A percentile compares a stretch with the other conserved stretches of the same genome.
Evolutionary conservation across 2,797 vertebrate species (phyloP).

Genomic region (Mormyrops boulengeri): DNA sequence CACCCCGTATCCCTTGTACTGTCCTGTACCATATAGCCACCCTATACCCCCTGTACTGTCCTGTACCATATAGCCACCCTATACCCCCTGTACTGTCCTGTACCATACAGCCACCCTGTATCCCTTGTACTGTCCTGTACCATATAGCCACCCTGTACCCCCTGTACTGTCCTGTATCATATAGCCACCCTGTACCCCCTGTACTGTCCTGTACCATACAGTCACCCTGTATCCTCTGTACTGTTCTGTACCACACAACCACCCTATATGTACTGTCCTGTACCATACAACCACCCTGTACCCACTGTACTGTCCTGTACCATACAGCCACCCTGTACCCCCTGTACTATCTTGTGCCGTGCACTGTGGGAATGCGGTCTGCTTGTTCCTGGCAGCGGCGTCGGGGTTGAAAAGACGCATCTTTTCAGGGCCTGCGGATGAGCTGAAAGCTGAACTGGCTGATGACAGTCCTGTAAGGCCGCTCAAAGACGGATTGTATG

Average conservation of each 20-base stretch:
- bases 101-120: neutral
- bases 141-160: constrained; percentile 39
- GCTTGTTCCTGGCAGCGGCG: constrained; percentile 58
- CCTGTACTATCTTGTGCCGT: constrained; percentile 30
- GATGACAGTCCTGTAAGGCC: constrained; percentile 76
- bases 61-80: neutral
- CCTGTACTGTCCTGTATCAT: neutral
- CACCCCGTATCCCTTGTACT: neutral
- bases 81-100: neutral
- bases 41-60: neutral
- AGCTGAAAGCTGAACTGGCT: constrained; percentile 77
- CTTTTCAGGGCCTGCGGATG: constrained; percentile 59
- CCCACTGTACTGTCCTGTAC: neutral
- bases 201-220: neutral
- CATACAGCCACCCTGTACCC: constrained; percentile 34
- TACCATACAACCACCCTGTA: neutral
- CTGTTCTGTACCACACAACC: neutral
- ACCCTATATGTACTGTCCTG: neutral
- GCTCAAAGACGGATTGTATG: constrained; percentile 78
- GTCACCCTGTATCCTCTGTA: neutral
- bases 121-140: neutral
- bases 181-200: neutral
- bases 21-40: neutral
- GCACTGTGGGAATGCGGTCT: constrained; percentile 72
- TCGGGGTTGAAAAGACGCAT: constrained; percentile 64